Base-by-base conservation (phyloP, 2,113 vertebrate genomes). In the Siniperca chuatsi region DNA sequence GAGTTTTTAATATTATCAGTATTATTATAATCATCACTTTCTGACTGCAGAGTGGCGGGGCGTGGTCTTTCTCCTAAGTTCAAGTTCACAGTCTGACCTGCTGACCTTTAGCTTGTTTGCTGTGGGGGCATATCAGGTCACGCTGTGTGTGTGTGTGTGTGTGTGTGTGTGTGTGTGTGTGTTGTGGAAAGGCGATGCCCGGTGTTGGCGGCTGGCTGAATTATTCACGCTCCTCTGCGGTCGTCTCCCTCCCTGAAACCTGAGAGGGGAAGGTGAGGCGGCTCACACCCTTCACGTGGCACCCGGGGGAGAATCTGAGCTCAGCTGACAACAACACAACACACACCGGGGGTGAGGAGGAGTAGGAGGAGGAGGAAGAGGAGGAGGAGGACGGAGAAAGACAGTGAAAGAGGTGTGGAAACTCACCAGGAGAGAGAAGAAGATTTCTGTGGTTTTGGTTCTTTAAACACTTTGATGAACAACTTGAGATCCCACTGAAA, bases 221-320 rank as follows among this genome's bases (percentile, higher is more conserved):
- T 96, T 95, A 96, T 96, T 96, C 95, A 96, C 95, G 76, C 82
- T 92, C 85, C 82, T 94, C 94, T 91, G 92, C 42, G 89, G 94
- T 92, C 90, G 84, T 92, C 93, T 96, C 93, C 95, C 89, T 79
- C 67, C 23, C 83, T 90, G 93, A 93, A 96, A 97, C 87, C 87
- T 84, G 92, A 96, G 90, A 80, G 87, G 83, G 64, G 67, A 68
- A 75, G 90, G 87, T 76, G 85, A 81, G 89, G 86, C 88, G 42
- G 40, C 86, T 73, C 87, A 62, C 78, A 48, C 67, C 73, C 79
- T 80, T 42, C 74, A 33, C 54, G 35, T 52, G 1, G 57, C 74
- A 88, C 92, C 91, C 93, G 70, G 55, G 93, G 88, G 90, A 92
- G 93, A 93, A 91, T 92, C 85, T 83, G 92, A 94, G 92, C 89